Evolutionary conservation across 2,888 invertebrate genomes (phyloP).

Genomic region (Trypoxylon attenuatum): DNA sequence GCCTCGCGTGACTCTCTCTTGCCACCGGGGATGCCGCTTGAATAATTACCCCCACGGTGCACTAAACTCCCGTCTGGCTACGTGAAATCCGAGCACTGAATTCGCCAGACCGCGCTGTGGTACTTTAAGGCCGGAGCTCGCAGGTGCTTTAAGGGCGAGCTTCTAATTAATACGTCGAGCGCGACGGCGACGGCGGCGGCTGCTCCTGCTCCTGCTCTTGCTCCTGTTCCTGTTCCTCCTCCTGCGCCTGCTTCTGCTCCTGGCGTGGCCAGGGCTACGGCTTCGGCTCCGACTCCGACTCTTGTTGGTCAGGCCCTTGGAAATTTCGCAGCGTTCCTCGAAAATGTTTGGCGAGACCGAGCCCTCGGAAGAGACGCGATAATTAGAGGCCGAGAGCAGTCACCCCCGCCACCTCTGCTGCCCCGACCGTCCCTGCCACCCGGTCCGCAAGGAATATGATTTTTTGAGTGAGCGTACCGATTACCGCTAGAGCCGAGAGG

Average conservation of each 20-base stretch:
- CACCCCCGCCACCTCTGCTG: too few relatives aligned
- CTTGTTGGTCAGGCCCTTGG: neutral
- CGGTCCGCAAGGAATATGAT: neutral
- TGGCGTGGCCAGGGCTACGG: conserved; percentile 58
- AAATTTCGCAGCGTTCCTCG: neutral
- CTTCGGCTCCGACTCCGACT: too few relatives aligned
- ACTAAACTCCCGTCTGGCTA: conserved; percentile 65
- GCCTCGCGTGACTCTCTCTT: conserved; percentile 62
- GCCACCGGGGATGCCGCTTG: conserved; percentile 70
- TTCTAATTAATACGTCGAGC: conserved; percentile 67
- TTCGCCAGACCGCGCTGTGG: conserved; percentile 63
- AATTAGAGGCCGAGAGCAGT: neutral
- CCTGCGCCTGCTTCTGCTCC: too few relatives aligned
- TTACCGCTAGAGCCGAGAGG: neutral
- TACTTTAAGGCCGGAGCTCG: conserved; percentile 65
- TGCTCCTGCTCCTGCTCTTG: too few relatives aligned
- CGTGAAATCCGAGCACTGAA: conserved; percentile 71
- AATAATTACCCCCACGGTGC: conserved; percentile 72
- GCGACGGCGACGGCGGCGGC: conserved; percentile 31
- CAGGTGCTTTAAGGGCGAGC: conserved; percentile 65
- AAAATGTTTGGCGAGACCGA: neutral
- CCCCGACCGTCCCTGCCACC: too few relatives aligned
- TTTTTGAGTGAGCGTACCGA: neutral
- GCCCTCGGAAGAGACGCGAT: neutral
- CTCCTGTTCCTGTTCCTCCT: too few relatives aligned